phyloP scores from a whole-genome alignment of 2,888 invertebrate genomes.

The Leptinotarsa peninsularis region DNA sequence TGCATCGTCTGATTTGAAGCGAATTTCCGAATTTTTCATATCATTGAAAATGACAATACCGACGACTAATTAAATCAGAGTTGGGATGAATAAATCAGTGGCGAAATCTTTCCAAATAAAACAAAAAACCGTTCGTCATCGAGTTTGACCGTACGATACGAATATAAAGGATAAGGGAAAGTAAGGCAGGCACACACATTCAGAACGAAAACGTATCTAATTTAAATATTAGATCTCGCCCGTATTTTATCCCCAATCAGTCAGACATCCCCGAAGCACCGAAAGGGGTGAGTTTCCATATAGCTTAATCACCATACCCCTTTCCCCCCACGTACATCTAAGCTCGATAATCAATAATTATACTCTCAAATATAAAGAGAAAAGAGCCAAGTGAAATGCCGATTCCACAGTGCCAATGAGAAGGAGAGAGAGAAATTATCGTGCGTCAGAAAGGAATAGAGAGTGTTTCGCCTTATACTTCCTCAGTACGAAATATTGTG shows the following conservation, averaged over 20 bases:
- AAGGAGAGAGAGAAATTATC: constrained; percentile 52
- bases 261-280: constrained; percentile 60
- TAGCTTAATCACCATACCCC: constrained; percentile 71
- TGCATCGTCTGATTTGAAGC: constrained; percentile 8
- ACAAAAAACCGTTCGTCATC: constrained; percentile 46
- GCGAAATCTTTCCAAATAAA: constrained; percentile 39
- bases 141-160: constrained; percentile 40
- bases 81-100: constrained; percentile 43
- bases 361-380: constrained; percentile 73
- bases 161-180: constrained; percentile 42
- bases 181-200: constrained; percentile 42
- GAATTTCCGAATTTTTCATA: constrained; percentile 33
- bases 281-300: constrained; percentile 70
- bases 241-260: constrained; percentile 66
- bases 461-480: constrained; percentile 44
- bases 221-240: constrained; percentile 67
- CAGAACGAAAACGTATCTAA: constrained; percentile 59
- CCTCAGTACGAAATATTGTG: constrained; percentile 40
- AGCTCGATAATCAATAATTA: constrained; percentile 74
- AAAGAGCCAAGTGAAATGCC: constrained; percentile 64
- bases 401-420: constrained; percentile 58
- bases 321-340: constrained; percentile 63
- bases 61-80: constrained; percentile 44
- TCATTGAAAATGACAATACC: constrained; percentile 36
- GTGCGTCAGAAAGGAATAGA: constrained; percentile 46